phyloP scores from a whole-genome alignment of 2,797 vertebrate species.

The Gymnothorax javanicus region DNA sequence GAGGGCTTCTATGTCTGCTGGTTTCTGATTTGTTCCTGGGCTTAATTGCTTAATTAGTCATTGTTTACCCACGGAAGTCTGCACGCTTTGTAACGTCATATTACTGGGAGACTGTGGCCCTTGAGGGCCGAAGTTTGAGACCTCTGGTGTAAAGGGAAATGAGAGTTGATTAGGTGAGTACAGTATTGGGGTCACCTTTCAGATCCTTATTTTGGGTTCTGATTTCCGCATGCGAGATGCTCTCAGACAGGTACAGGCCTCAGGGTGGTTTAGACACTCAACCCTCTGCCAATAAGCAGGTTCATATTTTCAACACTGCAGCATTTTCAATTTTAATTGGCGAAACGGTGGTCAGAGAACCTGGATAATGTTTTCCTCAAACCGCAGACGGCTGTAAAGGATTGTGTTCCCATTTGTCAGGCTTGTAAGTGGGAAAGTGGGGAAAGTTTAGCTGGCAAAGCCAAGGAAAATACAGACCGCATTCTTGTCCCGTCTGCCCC shows the following conservation, averaged over 20 bases:
- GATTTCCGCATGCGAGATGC: not conserved
- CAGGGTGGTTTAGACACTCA: not conserved
- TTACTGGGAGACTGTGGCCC: too few species aligned
- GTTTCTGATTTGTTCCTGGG: too few species aligned
- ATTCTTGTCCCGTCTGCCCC: not conserved
- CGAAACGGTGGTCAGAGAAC: too few species aligned
- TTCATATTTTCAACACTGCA: not conserved
- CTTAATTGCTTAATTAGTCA: too few species aligned
- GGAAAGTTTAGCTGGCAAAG: not conserved
- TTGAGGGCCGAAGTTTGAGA: too few species aligned
- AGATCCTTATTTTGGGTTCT: not conserved
- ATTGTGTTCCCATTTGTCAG: not conserved
- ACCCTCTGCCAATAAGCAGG: not conserved
- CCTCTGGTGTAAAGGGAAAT: not conserved
- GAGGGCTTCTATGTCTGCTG: too few species aligned
- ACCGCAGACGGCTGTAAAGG: not conserved
- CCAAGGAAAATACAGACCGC: not conserved
- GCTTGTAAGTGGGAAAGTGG: not conserved
- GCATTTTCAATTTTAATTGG: not conserved
- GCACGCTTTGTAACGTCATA: too few species aligned
- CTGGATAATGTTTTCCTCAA: not conserved
- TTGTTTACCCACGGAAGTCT: too few species aligned
- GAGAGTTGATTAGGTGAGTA: slow-evolving; percentile 25
- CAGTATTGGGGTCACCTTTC: not conserved
- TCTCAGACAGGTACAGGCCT: not conserved